Evolutionary conservation across 1,140 invertebrate genomes (phyloP), one percentile per base, ranked within the genome.

Genomic region (Phymorhynchus buccinoides): DNA sequence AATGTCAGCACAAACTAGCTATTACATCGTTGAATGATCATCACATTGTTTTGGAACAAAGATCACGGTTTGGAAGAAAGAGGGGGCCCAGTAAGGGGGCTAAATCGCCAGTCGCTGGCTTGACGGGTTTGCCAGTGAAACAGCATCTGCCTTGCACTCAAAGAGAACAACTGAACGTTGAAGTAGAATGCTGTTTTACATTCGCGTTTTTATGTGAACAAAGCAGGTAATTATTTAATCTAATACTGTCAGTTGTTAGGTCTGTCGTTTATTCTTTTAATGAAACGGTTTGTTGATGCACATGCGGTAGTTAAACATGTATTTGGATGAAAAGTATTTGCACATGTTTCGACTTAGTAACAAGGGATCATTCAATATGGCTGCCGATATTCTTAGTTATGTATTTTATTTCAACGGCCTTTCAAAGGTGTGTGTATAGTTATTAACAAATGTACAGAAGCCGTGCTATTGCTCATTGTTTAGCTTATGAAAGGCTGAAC

Each of bases 311-410:
- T 16, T 39, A 41, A 37, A 75, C 73, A 75, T 27, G 42, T 75
- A 39, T 75, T 56, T 80, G 48, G 52, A 80, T 80, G 44, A 80
- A 56, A 56, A 80, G 44, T 56, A 56, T 80, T 56, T 39, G 44
- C 42, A 80, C n/a, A 79, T 48, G 79, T 80, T 80, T 52, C 32
- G 42, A 35, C 52, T 80, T 80, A 80, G 79, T 80, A 80, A 80
- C 44, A 62, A 37, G 44, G 44, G 44, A 52, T 80, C 44, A 56
- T 80, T 48, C 52, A 62, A 56, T 80, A 80, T 80, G 44, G 79
- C 79, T 35, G 79, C 52, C 52, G 44, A 80, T 80, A 80, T 52
- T 30, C n/a, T 52, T 52, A 52, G 44, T 35, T 80, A 22, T 80
- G 44, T 80, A 35, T 80, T 80, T 80, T 80, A 39, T 12, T 77